Conservation (phyloP, 1,140 invertebrate species). For the Contarinia nasturtii region DNA sequence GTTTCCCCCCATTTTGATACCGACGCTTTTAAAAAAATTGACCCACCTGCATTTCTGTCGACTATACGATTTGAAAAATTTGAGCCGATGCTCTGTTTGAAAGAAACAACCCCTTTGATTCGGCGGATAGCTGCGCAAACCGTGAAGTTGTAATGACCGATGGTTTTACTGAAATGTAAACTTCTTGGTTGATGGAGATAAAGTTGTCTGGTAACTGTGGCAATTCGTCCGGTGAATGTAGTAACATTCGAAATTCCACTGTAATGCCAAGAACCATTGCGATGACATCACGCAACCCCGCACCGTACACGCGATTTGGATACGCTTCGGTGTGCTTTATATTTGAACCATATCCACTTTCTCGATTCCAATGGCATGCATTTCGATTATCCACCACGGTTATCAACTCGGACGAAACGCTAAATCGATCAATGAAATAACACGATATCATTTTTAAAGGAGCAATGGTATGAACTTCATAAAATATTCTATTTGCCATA, state of each 20-base stretch:
- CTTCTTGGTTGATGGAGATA: constrained; percentile 27
- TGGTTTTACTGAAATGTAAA: constrained; percentile 36
- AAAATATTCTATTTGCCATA: too few species aligned
- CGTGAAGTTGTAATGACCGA: constrained; percentile 40
- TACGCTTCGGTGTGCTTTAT: constrained; percentile 22
- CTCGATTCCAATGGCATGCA: constrained; percentile 31
- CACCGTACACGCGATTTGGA: constrained; percentile 31
- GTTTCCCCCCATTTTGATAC: too few species aligned
- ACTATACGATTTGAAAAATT: constrained; percentile 48
- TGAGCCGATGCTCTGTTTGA: constrained; percentile 33
- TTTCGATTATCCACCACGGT: neutral
- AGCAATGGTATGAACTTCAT: too few species aligned
- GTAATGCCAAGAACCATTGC: constrained; percentile 33
- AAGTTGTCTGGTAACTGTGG: constrained; percentile 35
- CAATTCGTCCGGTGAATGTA: constrained; percentile 27
- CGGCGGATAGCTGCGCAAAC: constrained; percentile 25
- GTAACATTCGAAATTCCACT: constrained; percentile 36
- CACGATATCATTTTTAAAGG: too few species aligned
- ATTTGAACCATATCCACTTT: constrained; percentile 33
- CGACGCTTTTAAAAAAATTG: too few species aligned
- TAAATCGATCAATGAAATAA: neutral
- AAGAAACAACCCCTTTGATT: constrained; percentile 40
- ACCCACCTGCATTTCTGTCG: constrained; percentile 55
- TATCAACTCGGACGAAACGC: neutral
- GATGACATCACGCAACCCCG: constrained; percentile 36